Base-by-base conservation (phyloP, 2,888 invertebrate genomes). In the Drosophila vallismaia region DNA sequence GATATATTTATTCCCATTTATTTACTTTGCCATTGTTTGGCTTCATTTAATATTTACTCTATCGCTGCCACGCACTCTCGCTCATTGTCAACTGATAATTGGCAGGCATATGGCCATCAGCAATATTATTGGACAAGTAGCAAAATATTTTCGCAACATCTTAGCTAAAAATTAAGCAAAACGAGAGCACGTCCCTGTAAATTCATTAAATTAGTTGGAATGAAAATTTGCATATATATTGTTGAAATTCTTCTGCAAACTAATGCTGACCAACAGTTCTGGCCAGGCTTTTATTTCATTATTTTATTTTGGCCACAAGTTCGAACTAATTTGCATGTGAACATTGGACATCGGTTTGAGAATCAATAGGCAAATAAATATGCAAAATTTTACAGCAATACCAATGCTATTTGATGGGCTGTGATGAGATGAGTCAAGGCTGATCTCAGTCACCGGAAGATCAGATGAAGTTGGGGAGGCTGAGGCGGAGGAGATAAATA, bases 321-420 rank as follows among this genome's bases (percentile, higher is more conserved):
- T 9, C 14, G 33, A 69, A 45, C 71, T 83, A 56, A 81, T 86
- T 84, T 82, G 85, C 85, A 82, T 81, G 45, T 66, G 80, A 73
- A 73, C 80, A 71, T 60, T 52, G 74, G 49, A 40, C 63, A 67
- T 31, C 52, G 62, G 64, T 60, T 73, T 51, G 51, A 59, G 74
- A 71, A 71, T 77, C 68, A 76, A 86, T 76, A 76, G 62, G 48
- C 59, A 83, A 80, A 86, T 70, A 77, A 58, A 83, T 77, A 86
- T 77, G 72, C 79, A 70, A 84, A 67, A 55, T 49, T 80, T 77
- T 80, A 84, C 83, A 62, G 67, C 77, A 66, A 52, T 50, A 68
- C 49, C 19, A 33, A 51, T 12, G 14, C 42, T 50, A 45, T 50
- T 45, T 45, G 14, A 19, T 50, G 49, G 44, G 46, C 42, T 26